These are phyloP conservation scores for Plemyria rubiginata DNA, from an alignment of 2,888 invertebrate genomes.

Conservation along the genomic window DNA sequence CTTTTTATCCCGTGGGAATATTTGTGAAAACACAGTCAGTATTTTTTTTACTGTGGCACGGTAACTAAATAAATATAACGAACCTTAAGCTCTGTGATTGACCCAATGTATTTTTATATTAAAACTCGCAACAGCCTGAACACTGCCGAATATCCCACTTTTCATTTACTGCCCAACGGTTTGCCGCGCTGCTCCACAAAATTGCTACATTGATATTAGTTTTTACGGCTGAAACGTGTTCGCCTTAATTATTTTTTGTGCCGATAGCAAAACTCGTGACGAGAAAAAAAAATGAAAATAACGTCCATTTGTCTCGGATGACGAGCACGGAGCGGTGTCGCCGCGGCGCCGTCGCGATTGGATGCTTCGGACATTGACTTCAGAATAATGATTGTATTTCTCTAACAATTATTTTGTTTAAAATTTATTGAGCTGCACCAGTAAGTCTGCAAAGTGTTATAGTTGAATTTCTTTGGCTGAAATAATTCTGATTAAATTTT, in stretches of 20 bases:
- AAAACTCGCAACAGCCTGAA: background rate
- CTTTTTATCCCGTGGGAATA: too few species aligned
- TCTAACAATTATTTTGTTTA: conserved; percentile 57
- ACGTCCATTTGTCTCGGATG: conserved; percentile 74
- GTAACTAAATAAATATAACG: background rate
- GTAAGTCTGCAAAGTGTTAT: conserved; percentile 7
- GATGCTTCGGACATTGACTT: conserved; percentile 71
- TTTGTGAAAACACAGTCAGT: too few species aligned
- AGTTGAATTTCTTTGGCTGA: conserved; percentile 8
- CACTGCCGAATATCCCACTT: conserved; percentile 4
- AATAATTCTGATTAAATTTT: conserved; percentile 4
- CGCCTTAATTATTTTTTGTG: conserved; percentile 42
- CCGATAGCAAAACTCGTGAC: conserved; percentile 59
- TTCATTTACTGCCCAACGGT: conserved; percentile 5
- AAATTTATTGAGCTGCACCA: conserved; percentile 9
- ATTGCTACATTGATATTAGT: conserved; percentile 33
- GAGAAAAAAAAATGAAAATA: conserved; percentile 57
- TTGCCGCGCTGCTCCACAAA: conserved; percentile 21
- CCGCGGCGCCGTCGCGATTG: conserved; percentile 56
- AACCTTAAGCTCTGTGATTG: background rate
- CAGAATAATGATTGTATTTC: conserved; percentile 48
- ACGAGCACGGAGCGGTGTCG: conserved; percentile 58
- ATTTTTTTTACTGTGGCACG: too few species aligned
- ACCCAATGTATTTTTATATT: too few species aligned
- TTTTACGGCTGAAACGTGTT: conserved; percentile 43